Base-by-base conservation (phyloP, 2,888 invertebrate species). In the Tineola bisselliella region DNA sequence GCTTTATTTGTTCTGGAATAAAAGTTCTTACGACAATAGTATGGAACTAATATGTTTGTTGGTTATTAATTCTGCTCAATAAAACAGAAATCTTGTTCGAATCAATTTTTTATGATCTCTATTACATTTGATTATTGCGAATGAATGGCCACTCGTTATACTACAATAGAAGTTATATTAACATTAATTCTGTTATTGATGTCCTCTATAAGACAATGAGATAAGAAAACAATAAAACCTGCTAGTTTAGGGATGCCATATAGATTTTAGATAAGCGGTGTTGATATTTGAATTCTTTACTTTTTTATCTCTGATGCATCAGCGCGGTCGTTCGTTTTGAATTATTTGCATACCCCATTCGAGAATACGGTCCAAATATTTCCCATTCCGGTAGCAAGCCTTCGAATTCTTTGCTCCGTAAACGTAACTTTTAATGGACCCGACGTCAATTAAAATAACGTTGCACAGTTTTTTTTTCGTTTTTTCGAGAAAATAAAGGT, bases 391-490 rank as follows among this genome's bases (percentile, higher is more conserved):
- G 76, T 75, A 77, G 74, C 71, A 15, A 70, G 69, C 72, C 74
- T 73, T 75, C 71, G 67, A 75, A 81, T 81, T 83, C 81, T 78
- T 82, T 71, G 77, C 72, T 72, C 71, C 66, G 67, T 69, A 66
- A 69, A 75, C 73, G 74, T 70, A 73, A 72, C 72, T 78, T 78
- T 78, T 77, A 74, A 77, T 76, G 66, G 71, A 70, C 72, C 70
- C 74, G 75, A 72, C 77, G 79, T 84, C 83, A 84, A 84, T 87
- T 86, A 86, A 86, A 84, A 84, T 84, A 80, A 74, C 79, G 74
- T 73, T 65, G 71, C 63, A 63, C 66, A 66, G 65, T 67, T 69
- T 75, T 73, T n/a, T n/a, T 75, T 62, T 15, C 43, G 58, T 17
- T 71, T 75, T 77, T 73, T 70, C 65, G 67, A 66, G 71, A 52